Percentiles rank a stretch among this genome's conserved stretches.
Conservation (phyloP, 2,888 invertebrate species). For the Petrophora chlorosata region DNA sequence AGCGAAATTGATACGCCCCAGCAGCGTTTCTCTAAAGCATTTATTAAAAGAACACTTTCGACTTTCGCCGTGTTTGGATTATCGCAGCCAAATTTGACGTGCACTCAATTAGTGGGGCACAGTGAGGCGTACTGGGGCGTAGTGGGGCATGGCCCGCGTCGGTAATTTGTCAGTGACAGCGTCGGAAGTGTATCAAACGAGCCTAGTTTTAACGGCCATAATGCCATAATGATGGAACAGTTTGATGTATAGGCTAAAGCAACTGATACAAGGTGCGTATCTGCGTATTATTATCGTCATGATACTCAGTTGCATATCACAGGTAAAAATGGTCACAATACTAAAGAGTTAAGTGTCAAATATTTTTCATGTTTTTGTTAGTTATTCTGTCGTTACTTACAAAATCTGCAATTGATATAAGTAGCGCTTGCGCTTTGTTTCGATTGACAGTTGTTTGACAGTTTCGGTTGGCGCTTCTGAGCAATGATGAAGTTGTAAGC, state of each 20-base stretch:
- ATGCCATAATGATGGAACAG: slow-evolving; percentile 42
- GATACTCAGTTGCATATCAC: too few species aligned
- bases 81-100: slow-evolving; percentile 74
- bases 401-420: too few species aligned
- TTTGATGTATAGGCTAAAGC: slow-evolving; percentile 18
- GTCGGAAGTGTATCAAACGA: slow-evolving; percentile 70
- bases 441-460: too few species aligned
- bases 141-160: slow-evolving; percentile 29
- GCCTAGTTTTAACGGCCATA: slow-evolving; percentile 60
- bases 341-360: too few species aligned
- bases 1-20: slow-evolving; percentile 17
- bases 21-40: slow-evolving; percentile 12
- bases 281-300: neutral
- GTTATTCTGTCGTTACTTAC: too few species aligned
- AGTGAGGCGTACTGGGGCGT: slow-evolving; percentile 36
- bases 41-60: slow-evolving; percentile 53
- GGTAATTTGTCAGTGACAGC: slow-evolving; percentile 80
- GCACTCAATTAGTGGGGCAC: slow-evolving; percentile 74
- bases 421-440: too few species aligned
- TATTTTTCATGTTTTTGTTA: too few species aligned
- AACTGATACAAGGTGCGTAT: slow-evolving; percentile 4
- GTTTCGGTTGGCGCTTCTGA: too few species aligned
- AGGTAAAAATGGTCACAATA: too few species aligned
- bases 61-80: slow-evolving; percentile 64
- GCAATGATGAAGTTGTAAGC: too few species aligned